phyloP scores from a whole-genome alignment of 2,888 invertebrate species.

The Coenonympha glycerion region DNA sequence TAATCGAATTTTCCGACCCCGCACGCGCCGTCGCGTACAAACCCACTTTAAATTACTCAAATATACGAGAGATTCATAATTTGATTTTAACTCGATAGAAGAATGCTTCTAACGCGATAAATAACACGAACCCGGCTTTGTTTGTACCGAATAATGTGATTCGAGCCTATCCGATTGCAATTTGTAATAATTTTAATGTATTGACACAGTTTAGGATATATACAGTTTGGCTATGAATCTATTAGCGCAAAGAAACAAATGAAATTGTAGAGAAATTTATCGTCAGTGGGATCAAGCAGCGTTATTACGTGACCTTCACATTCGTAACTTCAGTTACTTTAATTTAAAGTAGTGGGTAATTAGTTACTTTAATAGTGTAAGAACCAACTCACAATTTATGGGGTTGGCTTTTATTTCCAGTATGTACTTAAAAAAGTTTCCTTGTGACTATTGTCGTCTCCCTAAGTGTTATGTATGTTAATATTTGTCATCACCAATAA shows the following conservation, averaged over 20 bases:
- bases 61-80: conserved; percentile 61
- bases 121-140: conserved; percentile 47
- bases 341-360: no score
- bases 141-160: conserved; percentile 50
- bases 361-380: no score
- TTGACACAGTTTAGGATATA: neutral
- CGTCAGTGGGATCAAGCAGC: no score
- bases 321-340: no score
- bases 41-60: conserved; percentile 24
- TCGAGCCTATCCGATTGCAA: conserved; percentile 57
- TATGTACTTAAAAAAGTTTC: no score
- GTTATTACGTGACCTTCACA: no score
- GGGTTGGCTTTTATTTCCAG: no score
- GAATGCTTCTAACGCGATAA: conserved; percentile 50
- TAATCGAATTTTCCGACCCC: conserved; percentile 19
- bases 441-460: no score
- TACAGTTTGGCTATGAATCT: neutral
- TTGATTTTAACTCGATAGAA: conserved; percentile 63
- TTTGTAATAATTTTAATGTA: conserved; percentile 70
- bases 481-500: no score
- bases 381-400: no score
- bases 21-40: conserved; percentile 13
- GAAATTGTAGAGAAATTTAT: no score
- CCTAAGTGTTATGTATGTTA: no score
- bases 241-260: neutral